Base-by-base conservation (phyloP, 2,113 vertebrate species). In the Amblyornis subalaris region DNA sequence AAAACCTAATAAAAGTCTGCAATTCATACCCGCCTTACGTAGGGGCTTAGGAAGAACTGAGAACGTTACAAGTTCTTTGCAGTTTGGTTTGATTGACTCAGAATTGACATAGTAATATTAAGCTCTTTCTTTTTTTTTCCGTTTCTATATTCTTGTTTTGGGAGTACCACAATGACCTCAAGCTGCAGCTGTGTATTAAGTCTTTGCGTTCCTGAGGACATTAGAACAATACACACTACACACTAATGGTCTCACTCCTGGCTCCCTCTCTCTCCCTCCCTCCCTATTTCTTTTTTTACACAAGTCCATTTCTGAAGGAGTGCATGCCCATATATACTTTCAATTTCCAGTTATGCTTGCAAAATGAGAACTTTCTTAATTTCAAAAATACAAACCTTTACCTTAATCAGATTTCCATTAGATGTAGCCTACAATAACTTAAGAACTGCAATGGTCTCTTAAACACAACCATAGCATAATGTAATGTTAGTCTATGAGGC, bases 1-100 rank as follows among this genome's bases (percentile, higher is more conserved):
- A 82, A 90, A 93, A 61, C 18, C 28, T 26, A 38, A 28, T 24
- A 51, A 54, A 58, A 70, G 25, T 83, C 17, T 4, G 0, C 1
- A 12, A 25, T 23, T 62, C 25, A 7, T 12, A 7, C 13, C 40
- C 1, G 0, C 21, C 10, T 71, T 51, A 17, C 3, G 0, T 5
- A 51, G 33, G 36, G 12, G 15, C 15, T n/a, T 72, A 42, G 26
- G 54, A 67, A 82, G 31, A 91, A 29, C 22, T 21, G 38, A 66
- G 47, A 89, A 53, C 0, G 0, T 14, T 67, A 10, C 14, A 65
- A 69, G 51, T 48, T 71, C 48, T 85, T 89, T 77, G 71, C 18
- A 18, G 26, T 85, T 74, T 25, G 50, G 48, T 80, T 65, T 65
- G 29, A 65, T 38, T 69, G 75, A 81, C 57, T 87, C 58, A 62